Conservation (phyloP, 1,140 invertebrate genomes). For the Saccostrea cuccullata region DNA sequence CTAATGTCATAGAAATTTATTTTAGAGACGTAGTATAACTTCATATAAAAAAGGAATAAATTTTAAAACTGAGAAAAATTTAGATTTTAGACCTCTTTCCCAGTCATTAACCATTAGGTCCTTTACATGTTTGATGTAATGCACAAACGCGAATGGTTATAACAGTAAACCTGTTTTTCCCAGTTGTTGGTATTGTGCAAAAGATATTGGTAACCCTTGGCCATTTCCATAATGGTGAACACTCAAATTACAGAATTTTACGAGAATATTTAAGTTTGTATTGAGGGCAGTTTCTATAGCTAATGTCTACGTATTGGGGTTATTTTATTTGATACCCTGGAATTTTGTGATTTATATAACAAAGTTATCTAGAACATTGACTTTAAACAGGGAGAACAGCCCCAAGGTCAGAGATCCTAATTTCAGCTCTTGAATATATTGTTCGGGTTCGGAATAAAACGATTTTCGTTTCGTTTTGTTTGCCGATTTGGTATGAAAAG, state of each 20-base stretch:
- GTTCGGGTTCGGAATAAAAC: constrained; percentile 3
- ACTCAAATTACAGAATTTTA: not conserved
- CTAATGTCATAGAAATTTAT: no score
- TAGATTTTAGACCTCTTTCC: no score
- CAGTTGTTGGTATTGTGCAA: not conserved
- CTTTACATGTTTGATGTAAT: not conserved
- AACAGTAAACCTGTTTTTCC: not conserved
- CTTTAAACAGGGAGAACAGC: not conserved
- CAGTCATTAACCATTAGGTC: not conserved
- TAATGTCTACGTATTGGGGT: not conserved
- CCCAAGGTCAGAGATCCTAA: not conserved
- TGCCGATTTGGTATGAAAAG: not conserved
- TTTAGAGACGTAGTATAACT: no score
- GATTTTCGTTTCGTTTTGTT: constrained; percentile 16
- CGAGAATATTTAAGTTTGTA: not conserved
- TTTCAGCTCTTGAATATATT: not conserved
- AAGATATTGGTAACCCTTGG: not conserved
- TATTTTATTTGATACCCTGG: constrained; percentile 13
- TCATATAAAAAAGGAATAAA: no score
- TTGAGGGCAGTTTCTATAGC: not conserved
- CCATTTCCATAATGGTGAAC: not conserved
- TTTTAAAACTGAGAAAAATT: no score
- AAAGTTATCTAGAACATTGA: constrained; percentile 25
- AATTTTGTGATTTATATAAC: constrained; percentile 29
- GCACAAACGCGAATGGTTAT: not conserved